Conservation (phyloP, 2,797 vertebrate species). For the Enteromius treurensis region DNA sequence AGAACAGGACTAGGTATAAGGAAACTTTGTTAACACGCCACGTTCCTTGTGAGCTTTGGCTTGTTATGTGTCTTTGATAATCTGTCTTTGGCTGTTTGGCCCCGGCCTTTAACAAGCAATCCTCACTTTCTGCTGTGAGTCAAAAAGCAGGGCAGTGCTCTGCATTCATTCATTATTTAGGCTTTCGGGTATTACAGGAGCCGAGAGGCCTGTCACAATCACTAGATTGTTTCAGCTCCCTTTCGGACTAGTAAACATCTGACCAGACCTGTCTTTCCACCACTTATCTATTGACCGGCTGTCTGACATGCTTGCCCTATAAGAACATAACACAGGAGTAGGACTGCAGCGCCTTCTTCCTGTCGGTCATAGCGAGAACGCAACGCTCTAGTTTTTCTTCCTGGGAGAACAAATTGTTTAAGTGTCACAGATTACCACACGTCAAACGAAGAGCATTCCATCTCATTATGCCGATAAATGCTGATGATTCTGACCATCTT, state of each 20-base stretch:
- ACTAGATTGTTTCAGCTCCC: slow-evolving; percentile 38
- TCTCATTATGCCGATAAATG: slow-evolving; percentile 43
- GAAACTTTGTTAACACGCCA: slow-evolving; percentile 42
- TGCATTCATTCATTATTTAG: slow-evolving; percentile 55
- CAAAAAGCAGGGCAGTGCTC: slow-evolving; percentile 43
- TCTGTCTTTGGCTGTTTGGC: slow-evolving; percentile 41
- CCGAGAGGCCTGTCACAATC: slow-evolving; percentile 49
- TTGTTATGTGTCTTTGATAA: slow-evolving; percentile 48
- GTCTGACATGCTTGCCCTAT: slow-evolving; percentile 6
- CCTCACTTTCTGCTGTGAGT: slow-evolving; percentile 47
- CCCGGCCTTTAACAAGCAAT: slow-evolving; percentile 53
- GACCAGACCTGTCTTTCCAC: slow-evolving; percentile 11
- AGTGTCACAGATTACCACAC: not conserved
- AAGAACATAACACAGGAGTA: not conserved
- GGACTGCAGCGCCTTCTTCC: not conserved
- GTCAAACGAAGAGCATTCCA: not conserved
- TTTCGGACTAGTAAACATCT: slow-evolving; percentile 37
- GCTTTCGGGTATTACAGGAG: slow-evolving; percentile 43
- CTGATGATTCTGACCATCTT: slow-evolving; percentile 25
- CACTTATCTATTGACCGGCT: slow-evolving; percentile 31
- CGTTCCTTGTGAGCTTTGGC: slow-evolving; percentile 22
- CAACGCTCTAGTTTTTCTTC: not conserved
- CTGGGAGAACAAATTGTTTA: not conserved
- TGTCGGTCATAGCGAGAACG: not conserved
- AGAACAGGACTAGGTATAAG: not conserved